Percentiles rank a stretch among this genome's conserved stretches.
These are phyloP conservation scores for Apotomis betuletana DNA, from an alignment of 2,888 invertebrate genomes.

Conservation along the genomic window DNA sequence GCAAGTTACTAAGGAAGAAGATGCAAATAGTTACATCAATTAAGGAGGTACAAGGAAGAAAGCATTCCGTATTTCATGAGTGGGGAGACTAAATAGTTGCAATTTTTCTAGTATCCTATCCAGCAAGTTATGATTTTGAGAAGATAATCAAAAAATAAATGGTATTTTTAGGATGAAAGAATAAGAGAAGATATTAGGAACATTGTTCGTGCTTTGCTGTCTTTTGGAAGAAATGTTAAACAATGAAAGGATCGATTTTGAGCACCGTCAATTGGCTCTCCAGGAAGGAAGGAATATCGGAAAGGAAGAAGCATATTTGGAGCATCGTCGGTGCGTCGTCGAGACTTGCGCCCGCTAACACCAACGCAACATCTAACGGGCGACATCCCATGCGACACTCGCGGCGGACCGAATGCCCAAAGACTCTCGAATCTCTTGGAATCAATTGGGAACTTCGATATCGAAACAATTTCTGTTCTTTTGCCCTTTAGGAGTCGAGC, in stretches of 20 bases:
- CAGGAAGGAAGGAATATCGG: not conserved
- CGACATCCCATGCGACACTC: constrained; percentile 65
- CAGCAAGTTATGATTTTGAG: no score
- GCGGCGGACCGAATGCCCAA: constrained; percentile 58
- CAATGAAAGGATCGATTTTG: not conserved
- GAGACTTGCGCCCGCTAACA: constrained; percentile 73
- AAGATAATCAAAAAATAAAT: no score
- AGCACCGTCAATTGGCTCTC: not conserved
- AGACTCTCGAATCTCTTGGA: constrained; percentile 32
- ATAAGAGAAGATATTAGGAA: not conserved
- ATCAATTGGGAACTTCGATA: constrained; percentile 1
- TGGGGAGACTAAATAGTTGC: no score
- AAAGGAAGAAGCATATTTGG: constrained; percentile 59
- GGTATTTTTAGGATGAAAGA: not conserved
- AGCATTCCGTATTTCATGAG: no score
- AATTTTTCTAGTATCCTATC: no score
- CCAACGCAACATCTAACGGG: constrained; percentile 81
- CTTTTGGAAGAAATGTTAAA: not conserved
- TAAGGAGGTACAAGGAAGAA: no score
- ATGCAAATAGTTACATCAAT: no score
- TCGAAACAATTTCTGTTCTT: not conserved
- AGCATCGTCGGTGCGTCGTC: constrained; percentile 52
- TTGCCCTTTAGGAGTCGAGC: not conserved
- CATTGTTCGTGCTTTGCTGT: no score
- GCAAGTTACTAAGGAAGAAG: no score